These are phyloP conservation scores for Heliconius melpomene DNA, from an alignment of 1,140 invertebrate species.

Conservation along the genomic window DNA sequence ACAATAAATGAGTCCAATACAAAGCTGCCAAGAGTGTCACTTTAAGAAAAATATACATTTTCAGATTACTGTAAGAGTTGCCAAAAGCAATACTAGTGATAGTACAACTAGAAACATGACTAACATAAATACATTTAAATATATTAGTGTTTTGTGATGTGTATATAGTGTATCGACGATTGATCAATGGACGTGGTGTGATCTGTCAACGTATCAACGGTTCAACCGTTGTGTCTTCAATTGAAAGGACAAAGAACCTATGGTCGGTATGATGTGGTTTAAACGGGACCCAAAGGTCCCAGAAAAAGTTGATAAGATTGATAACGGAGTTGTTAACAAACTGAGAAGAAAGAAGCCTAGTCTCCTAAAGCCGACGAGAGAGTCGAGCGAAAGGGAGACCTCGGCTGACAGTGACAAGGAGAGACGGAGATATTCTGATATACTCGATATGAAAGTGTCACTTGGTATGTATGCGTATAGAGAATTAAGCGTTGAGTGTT, in stretches of 20 bases:
- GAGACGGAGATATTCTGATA: slow-evolving; percentile 71
- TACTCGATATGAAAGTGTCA: slow-evolving; percentile 72
- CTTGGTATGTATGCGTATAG: slow-evolving; percentile 59
- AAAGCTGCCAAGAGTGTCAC: slow-evolving; percentile 11
- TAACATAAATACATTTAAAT: neutral
- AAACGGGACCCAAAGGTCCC: slow-evolving; percentile 69
- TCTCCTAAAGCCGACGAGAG: slow-evolving; percentile 64
- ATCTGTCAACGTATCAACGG: neutral
- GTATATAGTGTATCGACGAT: slow-evolving; percentile 16
- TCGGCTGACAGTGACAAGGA: slow-evolving; percentile 75
- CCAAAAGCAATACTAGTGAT: slow-evolving; percentile 12
- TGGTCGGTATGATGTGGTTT: slow-evolving; percentile 77
- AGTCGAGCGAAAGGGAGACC: slow-evolving; percentile 74
- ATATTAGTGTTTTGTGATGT: slow-evolving; percentile 24
- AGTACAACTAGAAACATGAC: slow-evolving; percentile 9
- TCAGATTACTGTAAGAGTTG: slow-evolving; percentile 4
- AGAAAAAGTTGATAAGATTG: slow-evolving; percentile 54
- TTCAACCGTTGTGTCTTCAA: slow-evolving; percentile 8
- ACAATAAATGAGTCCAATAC: neutral
- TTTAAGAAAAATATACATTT: neutral
- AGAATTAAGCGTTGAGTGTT: slow-evolving; percentile 12
- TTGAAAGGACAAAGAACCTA: slow-evolving; percentile 29
- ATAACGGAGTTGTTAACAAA: slow-evolving; percentile 64
- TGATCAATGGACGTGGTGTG: slow-evolving; percentile 10
- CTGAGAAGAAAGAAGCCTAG: slow-evolving; percentile 66